Conservation (phyloP, 2,113 vertebrate genomes). For the Petromus typicus region DNA sequence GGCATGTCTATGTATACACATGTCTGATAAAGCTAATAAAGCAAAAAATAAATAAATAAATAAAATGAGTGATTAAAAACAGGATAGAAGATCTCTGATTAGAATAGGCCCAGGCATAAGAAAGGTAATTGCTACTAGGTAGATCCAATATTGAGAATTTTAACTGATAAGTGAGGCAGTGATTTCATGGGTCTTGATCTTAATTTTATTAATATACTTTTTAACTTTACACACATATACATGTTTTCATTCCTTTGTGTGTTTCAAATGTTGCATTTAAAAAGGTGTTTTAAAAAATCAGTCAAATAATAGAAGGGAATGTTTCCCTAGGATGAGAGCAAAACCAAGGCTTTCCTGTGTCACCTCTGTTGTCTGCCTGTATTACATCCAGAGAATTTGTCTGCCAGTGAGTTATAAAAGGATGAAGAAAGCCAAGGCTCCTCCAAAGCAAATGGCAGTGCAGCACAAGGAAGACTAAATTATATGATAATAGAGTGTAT, state of each 20-base stretch:
- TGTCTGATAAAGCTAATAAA: neutral
- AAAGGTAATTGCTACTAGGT: neutral
- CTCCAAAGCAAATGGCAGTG: neutral
- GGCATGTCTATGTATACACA: neutral
- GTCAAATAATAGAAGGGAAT: neutral
- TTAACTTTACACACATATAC: neutral
- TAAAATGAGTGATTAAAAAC: neutral
- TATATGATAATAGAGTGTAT: neutral
- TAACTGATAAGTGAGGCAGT: neutral
- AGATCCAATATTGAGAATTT: neutral
- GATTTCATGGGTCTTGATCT: neutral
- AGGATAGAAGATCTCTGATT: neutral
- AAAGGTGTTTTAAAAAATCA: neutral
- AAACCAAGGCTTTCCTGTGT: neutral
- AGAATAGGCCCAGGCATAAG: neutral
- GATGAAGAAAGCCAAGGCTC: neutral
- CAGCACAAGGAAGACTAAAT: neutral
- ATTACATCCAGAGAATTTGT: neutral
- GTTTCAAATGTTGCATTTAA: conserved; percentile 1
- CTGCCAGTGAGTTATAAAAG: neutral
- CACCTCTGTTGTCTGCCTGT: no score
- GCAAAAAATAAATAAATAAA: no score
- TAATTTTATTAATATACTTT: neutral
- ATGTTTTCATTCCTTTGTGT: neutral
- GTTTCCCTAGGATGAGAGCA: neutral